Evolutionary conservation across 2,113 vertebrate genomes (phyloP).

Genomic region (Theristicus caerulescens): DNA sequence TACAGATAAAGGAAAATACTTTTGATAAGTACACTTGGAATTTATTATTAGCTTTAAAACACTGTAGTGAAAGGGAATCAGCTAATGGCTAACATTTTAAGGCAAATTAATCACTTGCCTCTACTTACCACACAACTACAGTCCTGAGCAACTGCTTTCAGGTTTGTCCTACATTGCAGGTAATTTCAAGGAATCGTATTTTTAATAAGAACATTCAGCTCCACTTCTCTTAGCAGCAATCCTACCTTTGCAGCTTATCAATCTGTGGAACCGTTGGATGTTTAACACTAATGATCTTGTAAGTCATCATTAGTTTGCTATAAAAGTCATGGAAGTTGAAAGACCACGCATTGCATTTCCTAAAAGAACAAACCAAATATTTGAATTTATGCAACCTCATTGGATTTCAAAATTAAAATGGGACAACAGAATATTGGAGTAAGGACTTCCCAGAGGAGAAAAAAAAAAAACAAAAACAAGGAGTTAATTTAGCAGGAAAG

Average conservation of each 20-base stretch:
- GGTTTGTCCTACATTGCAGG: neutral
- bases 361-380: neutral
- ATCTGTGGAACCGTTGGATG: neutral
- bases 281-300: neutral
- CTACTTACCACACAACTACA: neutral
- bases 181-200: neutral
- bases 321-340: neutral
- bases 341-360: rapidly evolving
- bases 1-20: neutral
- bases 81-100: neutral
- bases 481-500: neutral
- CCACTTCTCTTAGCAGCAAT: neutral
- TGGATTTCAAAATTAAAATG: neutral
- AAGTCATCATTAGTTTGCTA: neutral
- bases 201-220: neutral
- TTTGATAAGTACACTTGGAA: neutral
- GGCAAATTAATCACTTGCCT: neutral
- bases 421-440: neutral
- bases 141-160: neutral
- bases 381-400: neutral
- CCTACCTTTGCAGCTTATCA: neutral
- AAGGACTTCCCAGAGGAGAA: neutral
- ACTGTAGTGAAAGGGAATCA: neutral
- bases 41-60: neutral
- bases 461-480: no score